A percentile compares a stretch with the other conserved stretches of the same genome.
phyloP scores from a whole-genome alignment of 2,888 invertebrate genomes.

The Salticus scenicus region DNA sequence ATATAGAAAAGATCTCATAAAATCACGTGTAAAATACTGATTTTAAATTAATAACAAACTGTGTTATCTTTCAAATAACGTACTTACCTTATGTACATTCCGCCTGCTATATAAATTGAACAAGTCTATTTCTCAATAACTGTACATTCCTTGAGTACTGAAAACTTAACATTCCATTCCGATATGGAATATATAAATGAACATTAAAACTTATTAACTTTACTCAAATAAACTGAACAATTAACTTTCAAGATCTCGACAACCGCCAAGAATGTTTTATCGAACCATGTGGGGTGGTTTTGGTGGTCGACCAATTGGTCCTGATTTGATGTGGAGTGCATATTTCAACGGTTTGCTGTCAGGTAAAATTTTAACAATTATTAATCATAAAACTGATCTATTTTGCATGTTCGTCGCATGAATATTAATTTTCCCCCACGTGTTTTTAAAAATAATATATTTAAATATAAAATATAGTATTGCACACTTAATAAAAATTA shows the following conservation, averaged over 20 bases:
- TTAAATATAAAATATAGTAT: too few species aligned
- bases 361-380: conserved; percentile 56
- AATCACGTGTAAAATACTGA: neutral
- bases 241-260: neutral
- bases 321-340: conserved; percentile 58
- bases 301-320: conserved; percentile 41
- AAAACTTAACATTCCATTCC: neutral
- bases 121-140: too few species aligned
- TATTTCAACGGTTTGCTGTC: conserved; percentile 50
- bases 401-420: too few species aligned
- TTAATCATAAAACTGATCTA: too few species aligned
- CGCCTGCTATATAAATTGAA: conserved; percentile 9
- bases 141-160: neutral
- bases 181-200: neutral
- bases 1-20: neutral
- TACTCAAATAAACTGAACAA: neutral
- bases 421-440: neutral
- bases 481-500: too few species aligned
- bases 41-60: neutral
- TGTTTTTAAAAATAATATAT: too few species aligned
- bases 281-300: conserved; percentile 59
- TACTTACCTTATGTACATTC: neutral
- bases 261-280: conserved; percentile 47
- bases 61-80: neutral
- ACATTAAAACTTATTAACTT: neutral